Conservation (phyloP, 1,140 invertebrate genomes). For the Lepidurus arcticus region DNA sequence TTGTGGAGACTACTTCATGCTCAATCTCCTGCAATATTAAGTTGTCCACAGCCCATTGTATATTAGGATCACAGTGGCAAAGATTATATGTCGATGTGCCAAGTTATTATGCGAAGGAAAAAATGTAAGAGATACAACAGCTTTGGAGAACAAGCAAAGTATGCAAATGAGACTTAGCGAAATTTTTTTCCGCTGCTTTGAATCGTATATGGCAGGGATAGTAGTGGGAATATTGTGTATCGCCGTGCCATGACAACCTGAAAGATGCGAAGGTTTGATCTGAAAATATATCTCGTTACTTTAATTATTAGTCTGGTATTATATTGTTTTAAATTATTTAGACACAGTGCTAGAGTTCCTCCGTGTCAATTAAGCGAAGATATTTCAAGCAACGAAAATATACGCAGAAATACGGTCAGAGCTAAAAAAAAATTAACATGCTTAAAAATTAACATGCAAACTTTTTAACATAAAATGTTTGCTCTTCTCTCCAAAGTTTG, state of each 20-base stretch:
- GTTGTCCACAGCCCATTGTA: not conserved
- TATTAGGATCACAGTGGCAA: conserved; percentile 11
- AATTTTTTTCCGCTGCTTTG: not conserved
- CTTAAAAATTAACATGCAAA: no score
- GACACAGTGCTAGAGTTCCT: no score
- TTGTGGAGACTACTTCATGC: not conserved
- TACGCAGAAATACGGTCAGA: no score
- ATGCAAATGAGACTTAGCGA: not conserved
- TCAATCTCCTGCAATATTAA: not conserved
- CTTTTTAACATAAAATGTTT: no score
- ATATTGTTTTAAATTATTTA: no score
- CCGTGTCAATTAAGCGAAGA: no score
- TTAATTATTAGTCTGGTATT: not conserved
- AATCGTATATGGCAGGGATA: not conserved
- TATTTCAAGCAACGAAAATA: no score
- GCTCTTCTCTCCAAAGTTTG: no score
- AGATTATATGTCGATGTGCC: not conserved
- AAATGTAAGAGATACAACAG: not conserved
- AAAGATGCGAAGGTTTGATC: not conserved
- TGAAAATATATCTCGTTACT: conserved; percentile 20
- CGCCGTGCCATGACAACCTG: conserved; percentile 12
- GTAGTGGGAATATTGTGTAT: not conserved
- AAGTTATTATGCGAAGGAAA: not conserved
- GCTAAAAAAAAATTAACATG: no score
- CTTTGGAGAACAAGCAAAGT: not conserved